Evolutionary conservation across 2,888 invertebrate genomes (phyloP), one percentile per base, ranked within the genome.

Genomic region (Tridacna crocea): DNA sequence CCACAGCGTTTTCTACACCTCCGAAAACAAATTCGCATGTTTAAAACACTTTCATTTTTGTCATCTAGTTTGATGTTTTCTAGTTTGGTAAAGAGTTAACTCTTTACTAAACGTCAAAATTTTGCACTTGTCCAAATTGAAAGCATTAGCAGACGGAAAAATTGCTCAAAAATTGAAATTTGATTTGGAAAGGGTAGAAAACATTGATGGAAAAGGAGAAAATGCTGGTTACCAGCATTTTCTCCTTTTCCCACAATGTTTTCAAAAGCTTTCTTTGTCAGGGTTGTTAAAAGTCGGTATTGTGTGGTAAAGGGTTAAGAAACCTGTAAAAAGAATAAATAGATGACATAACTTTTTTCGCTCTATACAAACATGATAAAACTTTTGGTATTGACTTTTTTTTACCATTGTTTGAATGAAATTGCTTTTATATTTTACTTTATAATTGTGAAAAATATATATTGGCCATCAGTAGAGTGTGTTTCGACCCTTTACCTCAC

Each of bases 321-420:
- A 66, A 61, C n/a, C 61, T 61, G 61, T 22, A n/a, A n/a, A 36
- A 66, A 27, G 46, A 66, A 19, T 27, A 66, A 66, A 66, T 66
- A 66, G 66, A 66, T 61, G 61, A 61, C 22, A 61, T 61, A 61
- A 61, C 24, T 61, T n/a, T 61, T 10, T 24, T 24, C 61, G 4
- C n/a, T 22, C 15, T 55, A 10, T 55, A 19, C 55, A 55, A 55
- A 55, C 55, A 61, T 61, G 19, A 61, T 26, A 36, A 36, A 66
- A 66, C 66, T 27, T n/a, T 36, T 66, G 24, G 1, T 66, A 66
- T 66, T 66, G 66, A 66, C 66, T 66, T 66, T 66, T 66, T 66
- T 17, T 26, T n/a, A 36, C 13, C 22, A 61, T 61, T 61, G 61
- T 61, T 61, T 61, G 61, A 3, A 36, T 36, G 36, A 55, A 24